These are phyloP conservation scores for Platycheirus rosarum DNA, from an alignment of 2,888 invertebrate species.

Conservation along the genomic window DNA sequence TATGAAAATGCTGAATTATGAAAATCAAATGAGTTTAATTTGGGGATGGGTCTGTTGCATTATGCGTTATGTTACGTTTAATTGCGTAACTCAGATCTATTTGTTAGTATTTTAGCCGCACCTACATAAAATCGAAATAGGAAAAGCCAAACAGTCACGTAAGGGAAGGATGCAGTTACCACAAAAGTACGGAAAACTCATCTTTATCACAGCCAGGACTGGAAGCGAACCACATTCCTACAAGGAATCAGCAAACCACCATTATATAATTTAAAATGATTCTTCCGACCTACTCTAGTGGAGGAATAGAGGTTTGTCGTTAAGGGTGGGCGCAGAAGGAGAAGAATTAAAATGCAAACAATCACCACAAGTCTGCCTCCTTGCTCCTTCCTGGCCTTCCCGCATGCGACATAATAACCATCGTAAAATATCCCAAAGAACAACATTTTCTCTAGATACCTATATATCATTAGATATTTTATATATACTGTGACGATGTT, in stretches of 20 bases:
- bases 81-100: no score
- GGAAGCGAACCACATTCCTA: no score
- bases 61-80: no score
- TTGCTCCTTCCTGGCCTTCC: background rate
- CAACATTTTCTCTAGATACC: slow-evolving; percentile 13
- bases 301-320: slow-evolving; percentile 40
- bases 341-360: slow-evolving; percentile 46
- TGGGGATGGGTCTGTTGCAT: no score
- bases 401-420: slow-evolving; percentile 59
- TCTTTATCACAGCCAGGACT: no score
- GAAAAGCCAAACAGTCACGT: no score
- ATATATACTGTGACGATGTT: slow-evolving; percentile 50
- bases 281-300: slow-evolving; percentile 55
- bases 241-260: slow-evolving; percentile 54
- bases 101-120: no score
- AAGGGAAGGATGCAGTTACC: no score
- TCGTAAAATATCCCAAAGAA: slow-evolving; percentile 59
- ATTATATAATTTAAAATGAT: slow-evolving; percentile 52
- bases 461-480: slow-evolving; percentile 17
- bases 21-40: no score
- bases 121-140: no score
- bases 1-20: no score
- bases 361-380: slow-evolving; percentile 29
- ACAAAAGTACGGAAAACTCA: no score
- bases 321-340: background rate